Evolutionary conservation across 2,113 vertebrate genomes (phyloP), one percentile per base, ranked within the genome.

Genomic region (Todiramphus saurophagus): DNA sequence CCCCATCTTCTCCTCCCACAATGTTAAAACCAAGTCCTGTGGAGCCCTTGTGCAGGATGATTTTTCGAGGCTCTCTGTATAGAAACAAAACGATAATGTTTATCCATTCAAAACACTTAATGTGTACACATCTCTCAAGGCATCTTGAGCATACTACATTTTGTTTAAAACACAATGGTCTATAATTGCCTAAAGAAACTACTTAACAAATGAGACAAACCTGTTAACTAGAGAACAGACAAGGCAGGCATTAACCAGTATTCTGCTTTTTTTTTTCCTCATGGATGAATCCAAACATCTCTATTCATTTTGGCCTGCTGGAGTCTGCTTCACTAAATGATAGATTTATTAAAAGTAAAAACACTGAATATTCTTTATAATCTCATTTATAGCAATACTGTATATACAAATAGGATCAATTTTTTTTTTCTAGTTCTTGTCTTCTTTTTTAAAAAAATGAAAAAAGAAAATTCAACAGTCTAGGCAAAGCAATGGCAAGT

Each of bases 11-110:
- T 30, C 99, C 99, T 13, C 99, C 99, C 75, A 99, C 99, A 35
- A 99, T 99, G 98, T 99, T 99, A 97, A 99, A 99, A 95, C 99
- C 99, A 96, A 99, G 98, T 96, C 99, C 99, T 6, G 99, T 99
- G 89, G 99, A 99, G 89, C 99, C 99, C 97, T 99, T 99, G 97
- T 99, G 99, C 70, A 99, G 98, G 72, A 99, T 98, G 11, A 99
- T 98, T 98, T 99, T 99, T 91, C 99, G 98, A 83, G 99, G 99
- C 77, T 99, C 99, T 97, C 99, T 99, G 98, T 89, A 56, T 5
- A 97, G 94, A 98, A 97, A 98, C 87, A 99, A 97, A 96, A 94
- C 9, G 2, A 41, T 37, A 83, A 88, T 39, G 58, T 74, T 94
- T 64, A 96, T 48, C 74, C 59, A 66, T 21, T 89, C 58, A 75